Evolutionary conservation across 2,888 invertebrate genomes (phyloP).

Genomic region (Cylloceria caligata): DNA sequence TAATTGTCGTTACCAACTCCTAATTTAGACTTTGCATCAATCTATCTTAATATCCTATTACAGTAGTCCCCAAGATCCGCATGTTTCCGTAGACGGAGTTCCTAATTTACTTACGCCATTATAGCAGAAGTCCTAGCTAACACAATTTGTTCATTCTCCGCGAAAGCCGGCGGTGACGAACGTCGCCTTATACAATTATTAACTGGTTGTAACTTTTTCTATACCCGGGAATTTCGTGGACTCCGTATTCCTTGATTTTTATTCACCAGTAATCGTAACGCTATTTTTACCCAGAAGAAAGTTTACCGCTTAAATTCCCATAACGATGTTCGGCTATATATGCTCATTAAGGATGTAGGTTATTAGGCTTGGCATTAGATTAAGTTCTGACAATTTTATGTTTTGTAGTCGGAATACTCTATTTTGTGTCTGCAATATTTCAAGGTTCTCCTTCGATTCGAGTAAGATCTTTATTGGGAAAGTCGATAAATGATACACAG

Average conservation of each 20-base stretch:
- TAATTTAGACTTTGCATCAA: background rate
- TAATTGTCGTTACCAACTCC: conserved; percentile 1
- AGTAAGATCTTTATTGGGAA: too few relatives aligned
- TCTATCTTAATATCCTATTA: background rate
- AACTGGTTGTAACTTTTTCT: conserved; percentile 31
- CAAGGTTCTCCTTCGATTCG: too few relatives aligned
- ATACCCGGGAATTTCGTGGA: background rate
- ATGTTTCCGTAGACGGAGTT: conserved; percentile 26
- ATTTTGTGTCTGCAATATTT: too few relatives aligned
- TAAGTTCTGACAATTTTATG: too few relatives aligned
- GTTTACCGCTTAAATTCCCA: background rate
- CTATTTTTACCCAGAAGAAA: background rate
- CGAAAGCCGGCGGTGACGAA: conserved; percentile 33
- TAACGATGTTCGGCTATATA: background rate
- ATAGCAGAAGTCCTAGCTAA: conserved; percentile 51
- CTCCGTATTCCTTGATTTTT: background rate
- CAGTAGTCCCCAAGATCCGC: conserved; percentile 14
- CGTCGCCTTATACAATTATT: conserved; percentile 47
- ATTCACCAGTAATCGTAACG: conserved; percentile 10
- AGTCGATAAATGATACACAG: too few relatives aligned
- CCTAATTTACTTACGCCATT: conserved; percentile 51
- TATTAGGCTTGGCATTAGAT: too few relatives aligned
- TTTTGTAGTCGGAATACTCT: too few relatives aligned
- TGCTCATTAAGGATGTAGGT: background rate
- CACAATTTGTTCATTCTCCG: conserved; percentile 40